Evolutionary conservation across 1,140 invertebrate genomes (phyloP), one percentile per base, ranked within the genome.

Genomic region (Meloidogyne exigua): DNA sequence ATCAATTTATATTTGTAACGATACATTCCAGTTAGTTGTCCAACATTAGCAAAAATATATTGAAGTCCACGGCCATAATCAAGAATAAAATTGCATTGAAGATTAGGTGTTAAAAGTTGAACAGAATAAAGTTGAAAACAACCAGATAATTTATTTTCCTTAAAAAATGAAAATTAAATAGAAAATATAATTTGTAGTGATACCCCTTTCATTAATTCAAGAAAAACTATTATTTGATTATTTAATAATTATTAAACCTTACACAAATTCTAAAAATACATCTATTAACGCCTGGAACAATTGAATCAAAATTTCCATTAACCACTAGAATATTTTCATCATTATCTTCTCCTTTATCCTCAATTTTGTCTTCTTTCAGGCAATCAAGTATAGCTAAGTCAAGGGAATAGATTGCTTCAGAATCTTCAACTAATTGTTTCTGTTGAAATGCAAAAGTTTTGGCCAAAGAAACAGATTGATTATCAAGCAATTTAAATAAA

Each of bases 31-130:
- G n/a, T n/a, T n/a, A n/a, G n/a, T n/a, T n/a, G n/a, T n/a, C n/a
- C n/a, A n/a, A n/a, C n/a, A n/a, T n/a, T n/a, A n/a, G n/a, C n/a
- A n/a, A n/a, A n/a, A n/a, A n/a, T n/a, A n/a, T n/a, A n/a, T n/a
- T n/a, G n/a, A n/a, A 79, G 64, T 36, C 72, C 67, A 39, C 49
- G 36, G 11, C 44, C 65, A 66, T 64, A 79, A 49, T 79, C 66
- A 13, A 78, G 26, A 28, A 26, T 28, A 79, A 79, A 71, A 36
- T 21, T 67, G 21, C 81, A 44, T 15, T 39, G 32, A n/a, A 44
- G 26, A 21, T 80, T 39, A n/a, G 2, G 3, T 49, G 23, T 70
- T 7, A 0, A 0, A 13, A 79, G 21, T 25, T 68, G 21, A 23
- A 78, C 7, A 0, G 42, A 68, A 65, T 36, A 28, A 9, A 78